Conservation (phyloP, 2,113 vertebrate genomes). For the Ceratotherium simum region DNA sequence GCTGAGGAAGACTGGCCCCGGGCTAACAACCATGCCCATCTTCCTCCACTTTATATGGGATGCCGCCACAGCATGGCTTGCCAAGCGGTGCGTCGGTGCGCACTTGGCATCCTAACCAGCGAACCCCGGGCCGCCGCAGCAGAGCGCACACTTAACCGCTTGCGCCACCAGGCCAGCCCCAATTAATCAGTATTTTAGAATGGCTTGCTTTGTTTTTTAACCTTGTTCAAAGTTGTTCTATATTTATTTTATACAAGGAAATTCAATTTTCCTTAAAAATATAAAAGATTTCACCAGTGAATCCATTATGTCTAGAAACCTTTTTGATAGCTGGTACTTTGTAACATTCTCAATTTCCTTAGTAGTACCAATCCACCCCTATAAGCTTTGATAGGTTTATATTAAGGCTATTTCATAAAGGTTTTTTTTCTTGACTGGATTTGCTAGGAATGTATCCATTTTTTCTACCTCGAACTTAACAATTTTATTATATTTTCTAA, state of each 20-base stretch:
- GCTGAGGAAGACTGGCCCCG: no score
- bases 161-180: no score
- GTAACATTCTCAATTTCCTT: background rate
- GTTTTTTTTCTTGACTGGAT: background rate
- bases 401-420: background rate
- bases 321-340: background rate
- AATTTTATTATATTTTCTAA: conserved; percentile 16
- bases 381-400: background rate
- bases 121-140: no score
- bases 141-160: no score
- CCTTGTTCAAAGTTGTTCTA: background rate
- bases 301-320: background rate
- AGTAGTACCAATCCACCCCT: background rate
- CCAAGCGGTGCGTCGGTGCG: no score
- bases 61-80: no score
- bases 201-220: conserved; percentile 23
- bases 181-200: conserved; percentile 42
- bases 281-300: background rate
- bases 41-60: no score
- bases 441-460: background rate
- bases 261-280: conserved; percentile 18
- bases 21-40: no score
- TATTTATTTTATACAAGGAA: background rate
- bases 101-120: no score
- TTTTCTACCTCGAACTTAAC: background rate